Conservation (phyloP, 1,140 invertebrate species). For the Drosophila bocki region DNA sequence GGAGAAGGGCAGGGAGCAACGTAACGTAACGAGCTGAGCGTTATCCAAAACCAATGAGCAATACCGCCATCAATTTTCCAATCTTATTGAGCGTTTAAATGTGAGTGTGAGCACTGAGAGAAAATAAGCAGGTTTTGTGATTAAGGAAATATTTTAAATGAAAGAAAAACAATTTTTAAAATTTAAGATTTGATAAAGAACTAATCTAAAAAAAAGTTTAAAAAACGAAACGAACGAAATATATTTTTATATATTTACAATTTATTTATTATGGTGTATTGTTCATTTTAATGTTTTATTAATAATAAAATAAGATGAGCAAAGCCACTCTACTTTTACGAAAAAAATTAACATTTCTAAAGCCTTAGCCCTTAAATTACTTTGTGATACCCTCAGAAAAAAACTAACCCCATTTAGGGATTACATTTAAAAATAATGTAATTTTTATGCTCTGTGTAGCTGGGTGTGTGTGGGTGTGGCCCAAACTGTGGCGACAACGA, state of each 20-base stretch:
- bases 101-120: slow-evolving; percentile 32
- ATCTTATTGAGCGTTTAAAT: slow-evolving; percentile 83
- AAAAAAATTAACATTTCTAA: too few species aligned
- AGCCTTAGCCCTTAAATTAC: too few species aligned
- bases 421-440: not conserved
- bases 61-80: slow-evolving; percentile 79
- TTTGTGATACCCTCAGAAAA: not conserved
- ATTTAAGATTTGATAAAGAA: too few species aligned
- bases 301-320: too few species aligned
- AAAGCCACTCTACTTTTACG: too few species aligned
- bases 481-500: slow-evolving; percentile 47
- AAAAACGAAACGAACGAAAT: too few species aligned
- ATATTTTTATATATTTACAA: too few species aligned
- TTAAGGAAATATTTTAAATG: not conserved
- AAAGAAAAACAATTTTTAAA: not conserved
- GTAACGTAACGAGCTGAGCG: slow-evolving; percentile 26
- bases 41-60: slow-evolving; percentile 67
- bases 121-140: not conserved
- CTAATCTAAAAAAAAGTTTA: too few species aligned
- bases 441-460: slow-evolving; percentile 14
- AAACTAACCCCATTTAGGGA: not conserved
- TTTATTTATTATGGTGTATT: too few species aligned
- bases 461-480: slow-evolving; percentile 14
- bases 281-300: too few species aligned
- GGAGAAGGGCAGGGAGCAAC: not conserved